Evolutionary conservation across 2,888 invertebrate genomes (phyloP).

Genomic region (Drosophila suboccidentalis): DNA sequence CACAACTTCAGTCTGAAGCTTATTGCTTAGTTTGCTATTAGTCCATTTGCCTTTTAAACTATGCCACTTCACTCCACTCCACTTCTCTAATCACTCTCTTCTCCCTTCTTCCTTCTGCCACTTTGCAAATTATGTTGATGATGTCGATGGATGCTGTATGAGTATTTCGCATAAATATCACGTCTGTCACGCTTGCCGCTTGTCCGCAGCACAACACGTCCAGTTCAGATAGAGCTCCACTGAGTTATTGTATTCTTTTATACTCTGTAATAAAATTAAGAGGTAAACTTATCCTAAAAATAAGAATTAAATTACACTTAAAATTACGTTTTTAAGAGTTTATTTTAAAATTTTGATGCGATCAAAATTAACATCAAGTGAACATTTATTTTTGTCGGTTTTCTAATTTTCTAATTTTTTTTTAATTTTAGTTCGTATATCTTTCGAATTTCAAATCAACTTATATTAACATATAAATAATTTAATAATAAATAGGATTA

Average conservation of each 20-base stretch:
- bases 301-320: no score
- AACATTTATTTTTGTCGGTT: no score
- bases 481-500: no score
- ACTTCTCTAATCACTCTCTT: neutral
- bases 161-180: constrained; percentile 67
- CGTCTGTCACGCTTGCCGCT: constrained; percentile 70
- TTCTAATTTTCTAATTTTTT: no score
- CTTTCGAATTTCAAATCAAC: no score
- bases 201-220: constrained; percentile 42
- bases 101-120: neutral
- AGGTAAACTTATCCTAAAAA: no score
- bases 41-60: constrained; percentile 47
- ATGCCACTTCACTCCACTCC: neutral
- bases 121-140: constrained; percentile 41
- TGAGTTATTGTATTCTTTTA: neutral
- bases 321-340: no score
- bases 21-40: constrained; percentile 68
- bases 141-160: constrained; percentile 33
- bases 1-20: constrained; percentile 23
- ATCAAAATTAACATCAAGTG: no score
- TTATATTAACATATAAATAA: no score
- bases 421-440: no score
- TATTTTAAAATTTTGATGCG: no score
- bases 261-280: neutral
- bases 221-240: constrained; percentile 8